Evolutionary conservation across 2,113 vertebrate genomes (phyloP).

Genomic region (Mobula birostris): DNA sequence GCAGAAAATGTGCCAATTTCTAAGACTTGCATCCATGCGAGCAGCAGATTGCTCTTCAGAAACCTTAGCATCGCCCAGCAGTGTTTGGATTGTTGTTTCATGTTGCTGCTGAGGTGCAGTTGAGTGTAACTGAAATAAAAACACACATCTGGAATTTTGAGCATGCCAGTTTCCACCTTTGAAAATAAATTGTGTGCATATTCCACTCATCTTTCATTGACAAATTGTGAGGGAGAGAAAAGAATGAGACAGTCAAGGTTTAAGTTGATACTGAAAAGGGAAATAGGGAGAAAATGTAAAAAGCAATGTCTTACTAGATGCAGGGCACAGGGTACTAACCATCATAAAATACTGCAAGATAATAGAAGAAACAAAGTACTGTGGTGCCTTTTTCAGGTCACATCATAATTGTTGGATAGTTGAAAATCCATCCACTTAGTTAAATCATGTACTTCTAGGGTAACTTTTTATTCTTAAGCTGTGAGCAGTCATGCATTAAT

Average conservation of each 20-base stretch:
- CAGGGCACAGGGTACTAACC: neutral
- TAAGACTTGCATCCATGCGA: no score
- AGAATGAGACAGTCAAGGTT: neutral
- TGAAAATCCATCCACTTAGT: neutral
- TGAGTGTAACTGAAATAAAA: neutral
- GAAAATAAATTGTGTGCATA: neutral
- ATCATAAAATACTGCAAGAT: neutral
- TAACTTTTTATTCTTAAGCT: neutral
- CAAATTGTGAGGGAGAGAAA: neutral
- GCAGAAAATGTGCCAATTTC: no score
- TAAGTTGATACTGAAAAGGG: neutral
- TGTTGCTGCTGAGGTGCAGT: neutral
- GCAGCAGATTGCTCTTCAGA: no score
- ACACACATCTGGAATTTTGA: neutral
- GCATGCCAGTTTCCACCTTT: neutral
- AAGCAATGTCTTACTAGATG: neutral
- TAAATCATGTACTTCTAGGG: neutral
- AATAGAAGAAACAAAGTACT: neutral
- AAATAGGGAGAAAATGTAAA: neutral
- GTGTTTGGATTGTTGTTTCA: neutral
- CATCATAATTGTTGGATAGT: neutral
- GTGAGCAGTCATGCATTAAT: neutral
- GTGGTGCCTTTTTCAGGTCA: neutral
- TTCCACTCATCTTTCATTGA: neutral
- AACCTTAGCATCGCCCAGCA: no score